Evolutionary conservation across 1,140 invertebrate genomes (phyloP).

Genomic region (Contarinia nasturtii): DNA sequence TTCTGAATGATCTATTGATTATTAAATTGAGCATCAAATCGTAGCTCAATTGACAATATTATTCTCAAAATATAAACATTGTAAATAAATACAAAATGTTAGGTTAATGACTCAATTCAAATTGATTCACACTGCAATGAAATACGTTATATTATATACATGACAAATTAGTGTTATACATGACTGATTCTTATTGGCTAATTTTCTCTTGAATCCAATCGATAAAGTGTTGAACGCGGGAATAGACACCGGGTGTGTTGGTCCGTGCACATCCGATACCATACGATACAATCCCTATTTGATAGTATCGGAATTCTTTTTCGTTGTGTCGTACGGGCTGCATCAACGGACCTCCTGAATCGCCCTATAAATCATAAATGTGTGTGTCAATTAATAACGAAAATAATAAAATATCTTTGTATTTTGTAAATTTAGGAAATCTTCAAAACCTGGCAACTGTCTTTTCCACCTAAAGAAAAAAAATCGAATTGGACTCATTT

Average conservation of each 20-base stretch:
- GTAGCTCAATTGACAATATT: too few relatives aligned
- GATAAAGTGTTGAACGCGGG: slow-evolving; percentile 37
- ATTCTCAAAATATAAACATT: too few relatives aligned
- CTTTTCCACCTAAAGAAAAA: too few relatives aligned
- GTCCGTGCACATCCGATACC: slow-evolving; percentile 45
- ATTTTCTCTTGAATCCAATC: slow-evolving; percentile 23
- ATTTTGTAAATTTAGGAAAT: too few relatives aligned
- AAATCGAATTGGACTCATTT: too few relatives aligned
- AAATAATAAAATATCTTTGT: too few relatives aligned
- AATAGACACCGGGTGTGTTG: slow-evolving; percentile 53
- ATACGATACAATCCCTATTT: slow-evolving; percentile 50
- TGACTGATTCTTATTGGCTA: not conserved
- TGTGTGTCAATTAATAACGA: not conserved
- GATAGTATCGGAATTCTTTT: slow-evolving; percentile 24
- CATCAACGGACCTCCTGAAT: slow-evolving; percentile 73
- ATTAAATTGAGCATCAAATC: too few relatives aligned
- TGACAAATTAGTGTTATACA: too few relatives aligned
- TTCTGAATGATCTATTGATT: too few relatives aligned
- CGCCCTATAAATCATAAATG: slow-evolving; percentile 31
- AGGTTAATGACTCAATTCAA: not conserved
- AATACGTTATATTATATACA: not conserved
- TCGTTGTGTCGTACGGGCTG: slow-evolving; percentile 16
- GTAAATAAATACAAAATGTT: not conserved
- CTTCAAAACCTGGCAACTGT: slow-evolving; percentile 69
- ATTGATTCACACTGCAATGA: not conserved